A percentile compares a stretch with the other conserved stretches of the same genome.
Conservation (phyloP, 2,888 invertebrate species). For the Standfussiana lucernea region DNA sequence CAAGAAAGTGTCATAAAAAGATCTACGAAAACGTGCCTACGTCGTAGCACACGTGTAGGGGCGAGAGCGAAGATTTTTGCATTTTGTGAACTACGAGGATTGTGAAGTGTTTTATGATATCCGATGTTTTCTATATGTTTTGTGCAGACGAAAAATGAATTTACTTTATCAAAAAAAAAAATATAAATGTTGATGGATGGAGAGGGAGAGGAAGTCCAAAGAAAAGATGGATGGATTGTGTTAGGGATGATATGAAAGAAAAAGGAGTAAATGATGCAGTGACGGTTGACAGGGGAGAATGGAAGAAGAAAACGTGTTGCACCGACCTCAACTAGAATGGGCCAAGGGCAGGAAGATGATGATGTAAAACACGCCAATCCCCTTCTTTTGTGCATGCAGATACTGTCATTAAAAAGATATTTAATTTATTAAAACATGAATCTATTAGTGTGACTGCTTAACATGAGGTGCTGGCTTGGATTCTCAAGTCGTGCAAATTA, state of each 20-base stretch:
- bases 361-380: background rate
- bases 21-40: background rate
- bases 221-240: too few relatives aligned
- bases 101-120: background rate
- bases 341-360: too few relatives aligned
- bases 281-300: too few relatives aligned
- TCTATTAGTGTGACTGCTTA: background rate
- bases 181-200: too few relatives aligned
- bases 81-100: background rate
- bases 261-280: too few relatives aligned
- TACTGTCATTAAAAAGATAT: background rate
- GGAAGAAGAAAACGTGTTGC: too few relatives aligned
- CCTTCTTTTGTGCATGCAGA: background rate
- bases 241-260: too few relatives aligned
- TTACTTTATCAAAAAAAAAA: background rate
- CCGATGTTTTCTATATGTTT: background rate
- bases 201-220: too few relatives aligned
- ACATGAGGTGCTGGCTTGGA: background rate
- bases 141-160: background rate
- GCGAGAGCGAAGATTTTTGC: background rate
- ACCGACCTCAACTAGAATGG: too few relatives aligned
- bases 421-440: background rate
- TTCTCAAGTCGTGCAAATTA: background rate
- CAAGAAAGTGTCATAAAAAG: background rate
- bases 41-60: slow-evolving; percentile 5